Conservation (phyloP, 2,113 vertebrate genomes). For the Cyprinodon tularosa region DNA sequence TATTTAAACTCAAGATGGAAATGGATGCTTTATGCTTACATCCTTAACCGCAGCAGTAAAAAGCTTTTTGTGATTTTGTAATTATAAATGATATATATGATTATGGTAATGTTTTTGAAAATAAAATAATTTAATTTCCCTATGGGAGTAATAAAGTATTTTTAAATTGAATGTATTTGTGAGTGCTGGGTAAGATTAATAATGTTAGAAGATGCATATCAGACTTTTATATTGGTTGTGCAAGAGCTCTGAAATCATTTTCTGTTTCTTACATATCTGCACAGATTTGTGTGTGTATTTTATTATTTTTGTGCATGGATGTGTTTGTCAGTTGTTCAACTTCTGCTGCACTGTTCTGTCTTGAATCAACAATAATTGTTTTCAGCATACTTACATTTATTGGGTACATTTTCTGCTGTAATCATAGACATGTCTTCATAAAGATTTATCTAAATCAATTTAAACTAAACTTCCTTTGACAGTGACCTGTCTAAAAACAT, state of each 20-base stretch:
- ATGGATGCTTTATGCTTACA: too few relatives aligned
- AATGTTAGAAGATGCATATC: neutral
- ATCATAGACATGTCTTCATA: neutral
- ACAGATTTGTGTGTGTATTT: conserved; percentile 20
- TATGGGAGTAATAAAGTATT: too few relatives aligned
- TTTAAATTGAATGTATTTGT: too few relatives aligned
- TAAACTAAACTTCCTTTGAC: neutral
- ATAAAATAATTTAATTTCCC: too few relatives aligned
- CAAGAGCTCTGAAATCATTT: conserved; percentile 20
- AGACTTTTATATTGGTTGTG: conserved; percentile 17
- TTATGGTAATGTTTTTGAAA: too few relatives aligned
- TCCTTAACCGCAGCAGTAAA: too few relatives aligned
- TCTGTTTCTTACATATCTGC: conserved; percentile 31
- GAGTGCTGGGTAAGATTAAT: too few relatives aligned
- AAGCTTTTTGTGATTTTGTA: too few relatives aligned
- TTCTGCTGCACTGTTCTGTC: neutral
- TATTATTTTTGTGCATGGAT: conserved; percentile 25
- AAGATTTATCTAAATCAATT: neutral
- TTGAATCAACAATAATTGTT: conserved; percentile 9
- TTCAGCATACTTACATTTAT: conserved; percentile 2
- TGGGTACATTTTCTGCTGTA: neutral
- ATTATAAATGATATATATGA: too few relatives aligned
- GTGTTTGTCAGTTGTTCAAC: neutral
- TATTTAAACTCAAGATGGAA: conserved; percentile 14
- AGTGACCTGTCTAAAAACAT: conserved; percentile 1